phyloP scores from a whole-genome alignment of 2,888 invertebrate species.

The Hirtodrosophila cameraria region DNA sequence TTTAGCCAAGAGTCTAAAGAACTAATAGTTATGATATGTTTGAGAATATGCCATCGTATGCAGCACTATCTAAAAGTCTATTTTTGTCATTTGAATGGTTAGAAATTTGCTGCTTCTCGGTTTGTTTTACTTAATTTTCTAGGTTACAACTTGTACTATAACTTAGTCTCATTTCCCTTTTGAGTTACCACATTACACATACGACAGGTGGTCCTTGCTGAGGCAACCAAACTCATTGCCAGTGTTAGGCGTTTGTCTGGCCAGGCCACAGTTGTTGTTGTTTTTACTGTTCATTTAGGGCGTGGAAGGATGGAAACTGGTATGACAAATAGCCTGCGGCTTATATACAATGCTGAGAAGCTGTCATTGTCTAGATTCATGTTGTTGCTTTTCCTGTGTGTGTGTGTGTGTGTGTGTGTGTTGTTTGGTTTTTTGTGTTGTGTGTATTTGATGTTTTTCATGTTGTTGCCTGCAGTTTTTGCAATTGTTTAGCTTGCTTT shows the following conservation, averaged over 20 bases:
- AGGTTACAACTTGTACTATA: not conserved
- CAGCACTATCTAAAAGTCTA: too few species aligned
- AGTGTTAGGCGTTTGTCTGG: slow-evolving; percentile 10
- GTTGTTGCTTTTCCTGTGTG: slow-evolving; percentile 48
- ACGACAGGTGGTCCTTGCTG: slow-evolving; percentile 42
- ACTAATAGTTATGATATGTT: too few species aligned
- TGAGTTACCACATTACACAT: slow-evolving; percentile 32
- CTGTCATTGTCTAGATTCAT: slow-evolving; percentile 73
- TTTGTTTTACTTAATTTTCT: not conserved
- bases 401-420: slow-evolving; percentile 4
- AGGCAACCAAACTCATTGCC: not conserved
- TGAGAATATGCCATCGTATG: too few species aligned
- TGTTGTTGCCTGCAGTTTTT: slow-evolving; percentile 48
- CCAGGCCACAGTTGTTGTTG: slow-evolving; percentile 12
- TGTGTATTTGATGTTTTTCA: slow-evolving; percentile 28
- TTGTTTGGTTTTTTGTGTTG: slow-evolving; percentile 1
- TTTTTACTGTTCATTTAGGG: slow-evolving; percentile 38
- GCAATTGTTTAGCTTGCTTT: slow-evolving; percentile 30
- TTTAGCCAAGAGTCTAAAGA: not conserved
- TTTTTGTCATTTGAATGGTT: too few species aligned
- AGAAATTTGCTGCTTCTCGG: too few species aligned
- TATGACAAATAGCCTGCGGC: slow-evolving; percentile 76
- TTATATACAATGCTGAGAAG: slow-evolving; percentile 71
- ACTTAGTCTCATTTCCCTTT: slow-evolving; percentile 59
- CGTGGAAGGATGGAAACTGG: slow-evolving; percentile 53